Evolutionary conservation across 2,113 vertebrate species (phyloP), one percentile per base, ranked within the genome.

Genomic region (Camelus dromedarius): DNA sequence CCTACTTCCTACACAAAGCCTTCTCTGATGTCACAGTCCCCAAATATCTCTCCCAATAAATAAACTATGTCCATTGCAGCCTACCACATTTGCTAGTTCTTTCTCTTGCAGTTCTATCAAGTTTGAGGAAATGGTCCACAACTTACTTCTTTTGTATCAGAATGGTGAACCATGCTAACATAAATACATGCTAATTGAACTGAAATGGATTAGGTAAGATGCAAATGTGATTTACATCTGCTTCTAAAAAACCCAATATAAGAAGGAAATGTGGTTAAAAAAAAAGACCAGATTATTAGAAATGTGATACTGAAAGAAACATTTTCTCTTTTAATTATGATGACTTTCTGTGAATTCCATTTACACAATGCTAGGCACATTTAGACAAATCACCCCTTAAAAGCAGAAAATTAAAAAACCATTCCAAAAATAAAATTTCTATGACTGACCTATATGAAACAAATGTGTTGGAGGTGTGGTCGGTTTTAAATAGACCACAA

Each of bases 331-430:
- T 56, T 89, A 69, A 89, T 77, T 85, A 62, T 38, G 26, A 48
- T 15, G 66, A 77, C 32, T 67, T 50, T 93, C 8, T 89, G 58
- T 79, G 48, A 87, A 94, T 8, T 60, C 30, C 26, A 96, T 46
- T 19, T 83, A 94, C 1, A 30, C 85, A 89, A 38, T n/a, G 13
- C 60, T 87, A 92, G 38, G 60, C n/a, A 72, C 48, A 89, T 38
- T 70, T 81, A 76, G 11, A 86, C 11, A 77, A 72, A 86, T 38
- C 60, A 96, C 19, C 42, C 16, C 9, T 64, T 70, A 85, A 92
- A 92, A 54, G 83, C 18, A 88, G 52, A 77, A 92, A 92, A 87
- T 82, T 56, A 89, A 88, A 64, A 89, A 87, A 30, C 62, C 35
- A 50, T 62, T 75, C 32, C 38, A 91, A 18, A 87, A 76, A 86